A percentile compares a stretch with the other conserved stretches of the same genome.
These are phyloP conservation scores for Sus cebifrons DNA, from an alignment of 2,797 vertebrate genomes.

Conservation along the genomic window DNA sequence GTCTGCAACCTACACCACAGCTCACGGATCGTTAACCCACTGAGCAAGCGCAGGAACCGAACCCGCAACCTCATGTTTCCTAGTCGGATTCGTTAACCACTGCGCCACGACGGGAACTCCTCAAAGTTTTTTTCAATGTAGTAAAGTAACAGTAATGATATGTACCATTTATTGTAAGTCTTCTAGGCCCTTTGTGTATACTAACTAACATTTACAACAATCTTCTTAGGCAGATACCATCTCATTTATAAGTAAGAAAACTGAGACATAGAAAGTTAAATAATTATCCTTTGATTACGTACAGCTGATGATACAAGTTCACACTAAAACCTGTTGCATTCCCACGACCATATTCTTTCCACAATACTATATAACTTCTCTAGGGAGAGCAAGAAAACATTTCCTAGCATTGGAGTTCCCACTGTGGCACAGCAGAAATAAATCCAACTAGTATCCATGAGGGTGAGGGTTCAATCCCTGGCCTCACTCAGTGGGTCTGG, in stretches of 20 bases:
- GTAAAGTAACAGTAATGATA: neutral
- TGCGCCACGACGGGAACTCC: too few relatives aligned
- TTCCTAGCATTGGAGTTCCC: too few relatives aligned
- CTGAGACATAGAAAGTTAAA: constrained; percentile 1
- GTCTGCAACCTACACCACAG: too few relatives aligned
- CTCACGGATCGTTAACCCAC: too few relatives aligned
- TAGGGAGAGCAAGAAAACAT: neutral
- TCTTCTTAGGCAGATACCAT: neutral
- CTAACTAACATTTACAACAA: neutral
- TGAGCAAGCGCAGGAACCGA: too few relatives aligned
- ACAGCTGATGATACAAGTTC: neutral
- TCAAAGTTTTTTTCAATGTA: constrained; percentile 32
- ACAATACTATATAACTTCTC: neutral
- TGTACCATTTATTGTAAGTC: neutral
- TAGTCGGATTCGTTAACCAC: too few relatives aligned
- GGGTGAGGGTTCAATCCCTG: too few relatives aligned
- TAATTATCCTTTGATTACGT: constrained; percentile 8
- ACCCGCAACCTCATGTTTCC: too few relatives aligned
- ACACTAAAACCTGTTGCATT: neutral
- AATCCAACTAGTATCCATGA: too few relatives aligned
- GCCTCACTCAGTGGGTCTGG: too few relatives aligned
- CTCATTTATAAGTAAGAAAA: constrained; percentile 33
- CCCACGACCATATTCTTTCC: constrained; percentile 23
- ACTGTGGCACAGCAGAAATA: too few relatives aligned
- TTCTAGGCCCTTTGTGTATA: neutral